Base-by-base conservation (phyloP, 2,797 vertebrate species). In the Bradypodion ventrale region DNA sequence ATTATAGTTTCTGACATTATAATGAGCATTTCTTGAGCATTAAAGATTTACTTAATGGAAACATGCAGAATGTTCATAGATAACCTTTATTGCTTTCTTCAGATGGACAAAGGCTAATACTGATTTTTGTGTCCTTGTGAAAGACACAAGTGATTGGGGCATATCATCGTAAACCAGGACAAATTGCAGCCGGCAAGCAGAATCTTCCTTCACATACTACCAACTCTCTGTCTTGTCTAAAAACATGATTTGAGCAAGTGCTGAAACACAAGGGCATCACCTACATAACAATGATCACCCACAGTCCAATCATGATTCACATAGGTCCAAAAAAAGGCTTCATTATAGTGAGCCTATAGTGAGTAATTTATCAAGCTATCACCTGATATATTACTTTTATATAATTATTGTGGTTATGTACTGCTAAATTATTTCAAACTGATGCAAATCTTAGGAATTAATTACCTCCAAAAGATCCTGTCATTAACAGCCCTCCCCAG, bases 1-100 rank as follows among this genome's bases (percentile, higher is more conserved):
- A 40, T 52, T 59, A 85, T 79, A 1, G 2, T 5, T 63, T 9
- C 37, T 70, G n/a, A 6, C 44, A 76, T 66, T 74, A 75, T 82
- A 81, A 62, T 85, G 63, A 85, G 78, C 78, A 81, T 60, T 85
- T 70, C 84, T 85, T 46, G 65, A 76, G 79, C 65, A 81, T 69
- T 80, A 82, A 88, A 74, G 16, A 49, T 70, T 75, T 83, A 69
- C 69, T 81, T 84, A 87, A 76, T 56, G 44, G 46, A 80, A 52
- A 25, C 37, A 37, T 69, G 44, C 52, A 46, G 84, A 81, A 85
- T 78, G 60, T 81, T 69, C 21, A 19, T 16, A 42, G 2, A 65
- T n/a, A 40, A 65, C 1, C 52, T 84, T 78, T 76, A 81, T 85
- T 85, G 80, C 69, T n/a, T 85, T 76, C 63, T 65, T 62, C 63